A percentile compares a stretch with the other conserved stretches of the same genome.
phyloP scores from a whole-genome alignment of 2,888 invertebrate genomes.

The Coremacera marginata region DNA sequence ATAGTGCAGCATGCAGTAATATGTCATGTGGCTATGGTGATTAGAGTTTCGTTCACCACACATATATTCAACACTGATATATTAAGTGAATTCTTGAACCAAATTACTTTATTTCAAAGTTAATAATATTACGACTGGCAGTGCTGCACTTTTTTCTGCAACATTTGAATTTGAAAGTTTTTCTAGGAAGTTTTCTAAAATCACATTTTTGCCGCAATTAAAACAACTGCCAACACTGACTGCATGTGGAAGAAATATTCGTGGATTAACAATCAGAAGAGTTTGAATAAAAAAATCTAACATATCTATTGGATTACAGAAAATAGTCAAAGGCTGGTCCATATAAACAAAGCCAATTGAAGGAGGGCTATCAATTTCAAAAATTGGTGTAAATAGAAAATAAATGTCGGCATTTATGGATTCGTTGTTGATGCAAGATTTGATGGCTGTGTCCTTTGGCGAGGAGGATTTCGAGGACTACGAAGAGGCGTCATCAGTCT shows the following conservation, averaged over 20 bases:
- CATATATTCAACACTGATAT: too few relatives aligned
- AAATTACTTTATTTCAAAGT: too few relatives aligned
- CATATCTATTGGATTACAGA: not conserved
- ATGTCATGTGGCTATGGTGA: too few relatives aligned
- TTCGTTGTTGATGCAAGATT: not conserved
- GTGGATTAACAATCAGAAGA: not conserved
- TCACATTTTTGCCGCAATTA: not conserved
- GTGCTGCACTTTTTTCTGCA: not conserved
- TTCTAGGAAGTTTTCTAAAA: not conserved
- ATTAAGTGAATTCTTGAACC: too few relatives aligned
- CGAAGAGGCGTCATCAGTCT: constrained; percentile 4
- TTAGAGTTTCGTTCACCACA: too few relatives aligned
- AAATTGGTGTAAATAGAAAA: not conserved
- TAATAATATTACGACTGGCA: not conserved
- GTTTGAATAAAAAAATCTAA: not conserved
- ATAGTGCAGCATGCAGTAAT: too few relatives aligned
- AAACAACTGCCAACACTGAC: not conserved
- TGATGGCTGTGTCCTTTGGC: not conserved
- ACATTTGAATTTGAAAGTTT: constrained; percentile 1
- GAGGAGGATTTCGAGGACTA: not conserved
- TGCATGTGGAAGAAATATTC: not conserved
- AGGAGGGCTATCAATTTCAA: not conserved
- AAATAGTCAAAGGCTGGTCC: not conserved
- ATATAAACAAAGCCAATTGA: not conserved
- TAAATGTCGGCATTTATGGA: not conserved